phyloP scores from a whole-genome alignment of 2,113 vertebrate species.

The Silurus meridionalis region DNA sequence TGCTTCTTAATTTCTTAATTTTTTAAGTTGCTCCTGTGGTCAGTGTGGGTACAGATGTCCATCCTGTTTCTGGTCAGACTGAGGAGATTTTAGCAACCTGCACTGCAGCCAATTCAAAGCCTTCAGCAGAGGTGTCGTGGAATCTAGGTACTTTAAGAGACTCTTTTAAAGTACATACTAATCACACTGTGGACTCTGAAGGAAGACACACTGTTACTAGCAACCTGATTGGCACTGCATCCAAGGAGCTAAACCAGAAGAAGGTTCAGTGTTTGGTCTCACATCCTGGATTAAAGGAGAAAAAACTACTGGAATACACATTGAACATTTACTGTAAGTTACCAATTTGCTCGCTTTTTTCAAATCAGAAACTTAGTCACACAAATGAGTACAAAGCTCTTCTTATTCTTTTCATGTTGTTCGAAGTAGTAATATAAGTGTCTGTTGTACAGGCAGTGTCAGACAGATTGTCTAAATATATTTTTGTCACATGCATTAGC shows the following conservation, averaged over 20 bases:
- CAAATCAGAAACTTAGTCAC: background rate
- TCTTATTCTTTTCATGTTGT: background rate
- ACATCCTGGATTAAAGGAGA: background rate
- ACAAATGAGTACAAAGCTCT: background rate
- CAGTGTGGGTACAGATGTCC: background rate
- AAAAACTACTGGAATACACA: conserved; percentile 9
- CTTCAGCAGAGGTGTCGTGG: conserved; percentile 58
- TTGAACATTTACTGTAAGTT: conserved; percentile 62
- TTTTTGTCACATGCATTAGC: too few species aligned
- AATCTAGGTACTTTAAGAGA: background rate
- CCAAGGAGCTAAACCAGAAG: conserved; percentile 37
- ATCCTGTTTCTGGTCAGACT: conserved; percentile 18
- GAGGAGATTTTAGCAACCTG: conserved; percentile 54
- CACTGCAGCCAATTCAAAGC: conserved; percentile 52
- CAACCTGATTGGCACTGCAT: conserved; percentile 51
- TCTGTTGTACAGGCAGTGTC: background rate
- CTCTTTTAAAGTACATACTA: conserved; percentile 6
- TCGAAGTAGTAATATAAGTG: background rate
- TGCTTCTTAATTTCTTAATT: conserved; percentile 12
- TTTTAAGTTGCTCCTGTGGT: conserved; percentile 55
- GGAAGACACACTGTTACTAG: conserved; percentile 53
- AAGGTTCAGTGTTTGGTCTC: conserved; percentile 56
- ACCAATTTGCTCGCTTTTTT: background rate
- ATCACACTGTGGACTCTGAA: conserved; percentile 8
- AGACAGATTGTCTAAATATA: background rate